Conservation (phyloP, 1,140 invertebrate genomes). For the Dermatophagoides farinae region DNA sequence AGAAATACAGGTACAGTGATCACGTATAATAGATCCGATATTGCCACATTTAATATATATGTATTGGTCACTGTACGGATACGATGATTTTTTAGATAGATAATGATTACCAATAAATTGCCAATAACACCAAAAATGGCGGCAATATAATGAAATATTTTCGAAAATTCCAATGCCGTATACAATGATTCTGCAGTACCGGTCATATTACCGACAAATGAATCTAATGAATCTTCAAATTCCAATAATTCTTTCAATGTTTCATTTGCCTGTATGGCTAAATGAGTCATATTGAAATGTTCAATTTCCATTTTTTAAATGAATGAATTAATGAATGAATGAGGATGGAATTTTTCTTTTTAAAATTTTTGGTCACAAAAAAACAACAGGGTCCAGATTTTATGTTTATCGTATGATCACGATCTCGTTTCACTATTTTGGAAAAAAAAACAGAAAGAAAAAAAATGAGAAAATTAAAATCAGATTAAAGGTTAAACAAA, state of each 20-base stretch:
- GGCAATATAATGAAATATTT: conserved; percentile 9
- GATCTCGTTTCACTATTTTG: too few species aligned
- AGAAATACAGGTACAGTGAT: conserved; percentile 10
- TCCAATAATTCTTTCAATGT: conserved; percentile 10
- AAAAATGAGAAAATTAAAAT: too few species aligned
- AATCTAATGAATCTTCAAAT: conserved; percentile 6
- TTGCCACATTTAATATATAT: conserved; percentile 7
- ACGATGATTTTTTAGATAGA: not conserved
- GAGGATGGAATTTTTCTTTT: too few species aligned
- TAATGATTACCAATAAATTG: conserved; percentile 1
- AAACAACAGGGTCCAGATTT: too few species aligned
- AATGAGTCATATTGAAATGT: conserved; percentile 8
- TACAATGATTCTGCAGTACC: not conserved
- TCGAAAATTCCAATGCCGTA: conserved; percentile 8
- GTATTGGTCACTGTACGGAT: conserved; percentile 9
- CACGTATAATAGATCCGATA: conserved; percentile 9
- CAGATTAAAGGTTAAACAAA: too few species aligned
- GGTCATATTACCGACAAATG: not conserved
- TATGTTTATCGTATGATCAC: too few species aligned
- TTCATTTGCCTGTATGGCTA: conserved; percentile 12
- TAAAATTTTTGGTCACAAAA: too few species aligned
- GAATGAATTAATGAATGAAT: not conserved
- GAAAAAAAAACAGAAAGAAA: too few species aligned
- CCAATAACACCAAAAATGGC: conserved; percentile 10
- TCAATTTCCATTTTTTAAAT: not conserved